Conservation (phyloP, 2,797 vertebrate species). For the Sylvia borin region DNA sequence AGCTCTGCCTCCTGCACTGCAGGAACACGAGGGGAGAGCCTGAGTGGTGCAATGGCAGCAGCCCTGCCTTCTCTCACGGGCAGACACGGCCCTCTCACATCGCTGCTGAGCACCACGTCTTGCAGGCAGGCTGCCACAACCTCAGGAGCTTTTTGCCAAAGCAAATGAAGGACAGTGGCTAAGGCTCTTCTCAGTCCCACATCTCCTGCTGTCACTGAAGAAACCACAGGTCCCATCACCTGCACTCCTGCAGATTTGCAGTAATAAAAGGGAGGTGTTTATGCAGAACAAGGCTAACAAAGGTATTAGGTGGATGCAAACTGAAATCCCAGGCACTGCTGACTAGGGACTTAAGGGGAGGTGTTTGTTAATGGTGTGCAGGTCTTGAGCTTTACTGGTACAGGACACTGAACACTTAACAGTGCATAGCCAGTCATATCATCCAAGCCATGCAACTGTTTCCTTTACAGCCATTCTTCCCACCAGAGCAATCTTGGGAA, state of each 20-base stretch:
- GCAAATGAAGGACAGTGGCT: neutral
- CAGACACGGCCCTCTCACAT: rapidly evolving
- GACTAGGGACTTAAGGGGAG: neutral
- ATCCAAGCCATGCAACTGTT: neutral
- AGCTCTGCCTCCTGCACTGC: neutral
- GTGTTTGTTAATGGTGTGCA: neutral
- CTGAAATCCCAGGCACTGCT: neutral
- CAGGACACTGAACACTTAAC: neutral
- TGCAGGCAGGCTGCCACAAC: neutral
- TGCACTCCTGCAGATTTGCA: neutral
- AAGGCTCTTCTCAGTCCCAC: neutral
- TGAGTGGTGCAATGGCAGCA: neutral
- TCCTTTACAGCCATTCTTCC: neutral
- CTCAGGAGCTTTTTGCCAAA: neutral
- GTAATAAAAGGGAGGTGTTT: neutral
- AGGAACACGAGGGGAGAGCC: neutral
- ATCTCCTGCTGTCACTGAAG: neutral
- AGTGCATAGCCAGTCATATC: neutral
- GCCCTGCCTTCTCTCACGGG: neutral
- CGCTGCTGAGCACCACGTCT: rapidly evolving
- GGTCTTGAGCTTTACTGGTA: neutral
- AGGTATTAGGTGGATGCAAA: neutral
- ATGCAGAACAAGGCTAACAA: neutral
- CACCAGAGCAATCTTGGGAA: neutral
- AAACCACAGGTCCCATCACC: neutral